Percentiles rank a stretch among this genome's conserved stretches.
Conservation (phyloP, 2,113 vertebrate species). For the Cryptomyrus ogoouensis region DNA sequence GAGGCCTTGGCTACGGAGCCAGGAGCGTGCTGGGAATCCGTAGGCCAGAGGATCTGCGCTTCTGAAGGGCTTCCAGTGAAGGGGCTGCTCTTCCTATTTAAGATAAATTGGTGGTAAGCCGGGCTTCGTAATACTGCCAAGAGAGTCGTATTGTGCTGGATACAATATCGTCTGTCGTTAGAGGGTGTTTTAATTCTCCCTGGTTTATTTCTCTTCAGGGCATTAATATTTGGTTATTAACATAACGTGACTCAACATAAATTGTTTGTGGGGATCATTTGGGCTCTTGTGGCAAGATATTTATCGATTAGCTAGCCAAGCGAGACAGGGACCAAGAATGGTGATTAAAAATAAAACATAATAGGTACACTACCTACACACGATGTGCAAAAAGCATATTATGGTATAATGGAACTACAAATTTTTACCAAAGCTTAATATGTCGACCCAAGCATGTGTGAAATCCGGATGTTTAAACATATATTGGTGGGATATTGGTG, state of each 20-base stretch:
- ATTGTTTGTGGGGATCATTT: neutral
- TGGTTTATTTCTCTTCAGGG: neutral
- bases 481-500: neutral
- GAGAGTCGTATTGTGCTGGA: neutral
- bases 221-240: neutral
- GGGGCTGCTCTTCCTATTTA: neutral
- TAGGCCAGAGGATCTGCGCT: neutral
- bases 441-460: neutral
- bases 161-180: neutral
- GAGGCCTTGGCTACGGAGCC: neutral
- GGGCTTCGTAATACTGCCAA: neutral
- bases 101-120: neutral
- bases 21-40: neutral
- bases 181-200: neutral
- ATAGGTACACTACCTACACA: neutral
- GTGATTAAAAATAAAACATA: neutral
- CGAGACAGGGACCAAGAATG: too few relatives aligned
- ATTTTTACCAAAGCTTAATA: neutral
- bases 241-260: neutral
- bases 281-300: neutral
- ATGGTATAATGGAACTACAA: neutral
- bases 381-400: neutral
- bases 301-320: neutral
- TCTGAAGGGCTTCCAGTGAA: neutral
- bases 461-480: neutral